A percentile compares a stretch with the other conserved stretches of the same genome.
Evolutionary conservation across 2,113 vertebrate genomes (phyloP).

Genomic region (Leiothrix lutea): DNA sequence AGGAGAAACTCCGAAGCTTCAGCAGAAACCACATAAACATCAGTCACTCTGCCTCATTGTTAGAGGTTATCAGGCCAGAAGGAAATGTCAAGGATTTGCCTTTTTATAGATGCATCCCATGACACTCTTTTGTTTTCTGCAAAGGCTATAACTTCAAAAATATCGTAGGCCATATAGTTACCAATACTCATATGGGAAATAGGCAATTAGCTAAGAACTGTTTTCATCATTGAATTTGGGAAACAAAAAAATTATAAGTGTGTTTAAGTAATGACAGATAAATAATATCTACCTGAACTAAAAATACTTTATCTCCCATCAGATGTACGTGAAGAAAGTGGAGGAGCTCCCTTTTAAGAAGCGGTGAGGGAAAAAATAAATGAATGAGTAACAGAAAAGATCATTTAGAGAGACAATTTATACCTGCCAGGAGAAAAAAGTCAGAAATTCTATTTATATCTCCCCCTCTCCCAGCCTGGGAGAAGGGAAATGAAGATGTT

Average conservation of each 20-base stretch:
- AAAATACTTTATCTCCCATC: neutral
- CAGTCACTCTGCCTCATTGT: neutral
- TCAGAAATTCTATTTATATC: neutral
- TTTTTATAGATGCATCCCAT: neutral
- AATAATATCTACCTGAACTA: neutral
- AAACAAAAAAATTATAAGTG: neutral
- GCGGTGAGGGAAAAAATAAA: accelerated
- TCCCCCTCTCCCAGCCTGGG: neutral
- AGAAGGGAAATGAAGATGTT: neutral
- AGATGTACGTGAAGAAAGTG: neutral
- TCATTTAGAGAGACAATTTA: neutral
- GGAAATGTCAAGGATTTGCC: neutral
- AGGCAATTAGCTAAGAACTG: neutral
- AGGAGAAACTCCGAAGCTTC: neutral
- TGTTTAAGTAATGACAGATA: neutral
- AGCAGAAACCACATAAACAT: neutral
- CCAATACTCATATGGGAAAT: neutral
- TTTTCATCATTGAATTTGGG: neutral
- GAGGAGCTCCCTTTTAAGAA: neutral
- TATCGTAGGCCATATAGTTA: neutral
- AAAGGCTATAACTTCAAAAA: neutral
- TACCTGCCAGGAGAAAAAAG: neutral
- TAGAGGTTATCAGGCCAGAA: neutral
- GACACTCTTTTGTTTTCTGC: neutral
- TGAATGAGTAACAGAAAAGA: neutral